Conservation (phyloP, 1,140 invertebrate genomes). For the Lucilia sericata region DNA sequence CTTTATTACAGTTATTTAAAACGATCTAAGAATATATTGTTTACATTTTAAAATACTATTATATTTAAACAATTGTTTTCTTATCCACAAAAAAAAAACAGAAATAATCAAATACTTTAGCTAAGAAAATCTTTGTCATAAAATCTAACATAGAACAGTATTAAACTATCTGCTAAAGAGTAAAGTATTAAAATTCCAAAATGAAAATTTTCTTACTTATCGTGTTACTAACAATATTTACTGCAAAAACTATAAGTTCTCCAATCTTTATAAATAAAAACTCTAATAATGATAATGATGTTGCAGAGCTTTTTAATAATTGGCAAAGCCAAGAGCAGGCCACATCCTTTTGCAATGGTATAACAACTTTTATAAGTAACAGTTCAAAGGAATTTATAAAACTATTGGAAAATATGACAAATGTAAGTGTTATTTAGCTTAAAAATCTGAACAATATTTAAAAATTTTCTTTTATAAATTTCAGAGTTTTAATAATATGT, state of each 20-base stretch:
- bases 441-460: too few species aligned
- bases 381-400: not conserved
- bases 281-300: not conserved
- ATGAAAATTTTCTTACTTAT: not conserved
- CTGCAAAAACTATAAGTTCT: not conserved
- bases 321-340: not conserved
- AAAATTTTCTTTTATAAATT: not conserved
- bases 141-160: not conserved
- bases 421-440: not conserved
- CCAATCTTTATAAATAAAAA: not conserved
- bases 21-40: not conserved
- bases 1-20: too few species aligned
- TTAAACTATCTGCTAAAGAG: not conserved
- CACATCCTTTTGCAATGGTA: not conserved
- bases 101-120: not conserved
- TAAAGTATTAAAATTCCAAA: not conserved
- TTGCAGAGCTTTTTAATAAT: not conserved
- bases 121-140: not conserved
- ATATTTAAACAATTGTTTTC: constrained; percentile 31
- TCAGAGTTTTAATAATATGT: not conserved
- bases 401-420: not conserved
- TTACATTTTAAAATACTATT: not conserved
- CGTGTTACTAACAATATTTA: not conserved
- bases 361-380: not conserved
- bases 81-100: not conserved